These are phyloP conservation scores for Mus pahari DNA, from an alignment of 2,113 vertebrate species.

Conservation along the genomic window DNA sequence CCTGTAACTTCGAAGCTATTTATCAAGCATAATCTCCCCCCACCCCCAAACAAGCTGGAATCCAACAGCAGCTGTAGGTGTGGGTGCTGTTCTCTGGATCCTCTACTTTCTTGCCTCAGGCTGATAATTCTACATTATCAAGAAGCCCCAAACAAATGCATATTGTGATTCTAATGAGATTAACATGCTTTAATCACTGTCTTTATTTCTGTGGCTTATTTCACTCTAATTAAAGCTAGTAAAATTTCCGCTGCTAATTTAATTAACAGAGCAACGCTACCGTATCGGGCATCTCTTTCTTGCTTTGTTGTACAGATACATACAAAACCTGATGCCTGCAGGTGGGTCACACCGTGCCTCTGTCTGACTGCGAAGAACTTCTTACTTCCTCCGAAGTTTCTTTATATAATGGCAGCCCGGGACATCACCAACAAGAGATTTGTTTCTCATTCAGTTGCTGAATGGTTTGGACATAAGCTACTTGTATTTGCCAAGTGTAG, in stretches of 20 bases:
- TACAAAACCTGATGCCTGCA: neutral
- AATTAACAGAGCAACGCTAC: slow-evolving; percentile 71
- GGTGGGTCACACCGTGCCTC: neutral
- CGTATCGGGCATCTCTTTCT: slow-evolving; percentile 64
- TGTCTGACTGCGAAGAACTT: neutral
- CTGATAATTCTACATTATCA: neutral
- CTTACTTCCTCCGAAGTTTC: neutral
- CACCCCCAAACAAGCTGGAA: neutral
- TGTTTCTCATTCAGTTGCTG: neutral
- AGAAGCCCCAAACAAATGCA: slow-evolving; percentile 8
- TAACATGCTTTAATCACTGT: slow-evolving; percentile 63
- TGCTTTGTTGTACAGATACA: slow-evolving; percentile 33
- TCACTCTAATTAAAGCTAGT: slow-evolving; percentile 76
- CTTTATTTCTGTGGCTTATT: slow-evolving; percentile 74
- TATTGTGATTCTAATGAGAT: slow-evolving; percentile 73
- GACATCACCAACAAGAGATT: neutral
- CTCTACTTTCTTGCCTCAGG: neutral
- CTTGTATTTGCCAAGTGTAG: neutral
- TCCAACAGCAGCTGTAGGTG: neutral
- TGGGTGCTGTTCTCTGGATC: too few species aligned
- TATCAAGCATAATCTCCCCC: neutral
- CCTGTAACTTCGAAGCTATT: neutral
- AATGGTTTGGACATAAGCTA: neutral
- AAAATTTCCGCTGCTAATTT: slow-evolving; percentile 75
- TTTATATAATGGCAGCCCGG: neutral